These are phyloP conservation scores for Heliocidaris erythrogramma DNA, from an alignment of 35 echinoderm and acorn worm genomes.

Conservation along the genomic window DNA sequence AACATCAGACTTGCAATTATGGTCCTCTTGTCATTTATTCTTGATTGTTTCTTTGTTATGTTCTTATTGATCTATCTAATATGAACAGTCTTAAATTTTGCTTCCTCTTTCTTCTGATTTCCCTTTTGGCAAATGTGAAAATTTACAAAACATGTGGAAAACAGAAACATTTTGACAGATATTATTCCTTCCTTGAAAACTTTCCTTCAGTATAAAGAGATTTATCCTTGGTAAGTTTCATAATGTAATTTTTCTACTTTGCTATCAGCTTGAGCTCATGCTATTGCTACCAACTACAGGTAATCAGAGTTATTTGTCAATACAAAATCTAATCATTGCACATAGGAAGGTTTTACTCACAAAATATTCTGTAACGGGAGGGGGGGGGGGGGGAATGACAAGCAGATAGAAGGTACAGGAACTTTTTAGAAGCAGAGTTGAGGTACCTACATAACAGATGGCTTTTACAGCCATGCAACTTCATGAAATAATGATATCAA, in stretches of 20 bases:
- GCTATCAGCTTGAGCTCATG: neutral
- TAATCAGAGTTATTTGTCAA: neutral
- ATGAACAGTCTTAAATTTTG: neutral
- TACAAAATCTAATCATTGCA: too few relatives aligned
- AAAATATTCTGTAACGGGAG: too few relatives aligned
- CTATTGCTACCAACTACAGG: neutral
- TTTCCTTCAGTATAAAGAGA: neutral
- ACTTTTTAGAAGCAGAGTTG: too few relatives aligned
- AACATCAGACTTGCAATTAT: neutral
- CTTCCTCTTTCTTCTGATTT: neutral
- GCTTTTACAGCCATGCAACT: too few relatives aligned
- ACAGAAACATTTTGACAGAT: neutral
- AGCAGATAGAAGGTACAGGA: too few relatives aligned
- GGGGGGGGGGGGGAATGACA: too few relatives aligned
- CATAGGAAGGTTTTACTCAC: too few relatives aligned
- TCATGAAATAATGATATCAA: too few relatives aligned
- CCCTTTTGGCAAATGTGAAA: too few relatives aligned
- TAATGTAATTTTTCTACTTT: too few relatives aligned
- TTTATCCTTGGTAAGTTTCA: neutral
- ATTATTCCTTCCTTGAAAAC: neutral
- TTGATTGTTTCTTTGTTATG: neutral
- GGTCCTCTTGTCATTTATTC: neutral
- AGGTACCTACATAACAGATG: too few relatives aligned
- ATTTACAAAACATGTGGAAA: too few relatives aligned
- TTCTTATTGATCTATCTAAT: neutral